phyloP scores from a whole-genome alignment of 2,888 invertebrate genomes.

The Agrochola litura region DNA sequence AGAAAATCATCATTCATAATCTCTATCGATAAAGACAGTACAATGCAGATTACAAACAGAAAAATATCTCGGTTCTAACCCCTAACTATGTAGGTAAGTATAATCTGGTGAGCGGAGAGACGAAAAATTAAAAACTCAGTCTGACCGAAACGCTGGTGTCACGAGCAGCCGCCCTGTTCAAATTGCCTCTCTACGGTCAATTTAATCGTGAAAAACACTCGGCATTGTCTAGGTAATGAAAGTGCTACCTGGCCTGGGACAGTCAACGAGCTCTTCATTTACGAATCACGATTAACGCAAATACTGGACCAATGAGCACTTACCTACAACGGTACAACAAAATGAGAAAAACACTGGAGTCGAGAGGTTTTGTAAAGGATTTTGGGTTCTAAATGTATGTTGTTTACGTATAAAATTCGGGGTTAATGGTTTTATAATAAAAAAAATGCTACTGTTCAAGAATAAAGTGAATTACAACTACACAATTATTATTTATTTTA shows the following conservation, averaged over 20 bases:
- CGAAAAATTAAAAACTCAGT: conserved; percentile 86
- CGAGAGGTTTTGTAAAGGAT: background rate
- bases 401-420: background rate
- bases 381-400: conserved; percentile 3
- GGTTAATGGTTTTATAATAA: background rate
- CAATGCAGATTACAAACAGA: background rate
- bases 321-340: conserved; percentile 18
- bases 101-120: conserved; percentile 70
- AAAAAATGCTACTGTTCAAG: background rate
- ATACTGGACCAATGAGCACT: conserved; percentile 54
- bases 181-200: conserved; percentile 89
- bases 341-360: conserved; percentile 6
- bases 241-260: conserved; percentile 71
- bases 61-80: conserved; percentile 7
- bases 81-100: conserved; percentile 1
- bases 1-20: background rate
- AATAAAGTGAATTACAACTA: too few species aligned
- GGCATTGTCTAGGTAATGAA: conserved; percentile 88
- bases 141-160: conserved; percentile 84
- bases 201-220: conserved; percentile 88
- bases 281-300: conserved; percentile 68
- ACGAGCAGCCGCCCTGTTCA: conserved; percentile 82
- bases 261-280: conserved; percentile 75
- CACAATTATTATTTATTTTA: background rate
- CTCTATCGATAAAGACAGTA: background rate